Percentiles rank a stretch among this genome's conserved stretches.
Evolutionary conservation across 2,113 vertebrate genomes (phyloP).

Genomic region (Bufo gargarizans): DNA sequence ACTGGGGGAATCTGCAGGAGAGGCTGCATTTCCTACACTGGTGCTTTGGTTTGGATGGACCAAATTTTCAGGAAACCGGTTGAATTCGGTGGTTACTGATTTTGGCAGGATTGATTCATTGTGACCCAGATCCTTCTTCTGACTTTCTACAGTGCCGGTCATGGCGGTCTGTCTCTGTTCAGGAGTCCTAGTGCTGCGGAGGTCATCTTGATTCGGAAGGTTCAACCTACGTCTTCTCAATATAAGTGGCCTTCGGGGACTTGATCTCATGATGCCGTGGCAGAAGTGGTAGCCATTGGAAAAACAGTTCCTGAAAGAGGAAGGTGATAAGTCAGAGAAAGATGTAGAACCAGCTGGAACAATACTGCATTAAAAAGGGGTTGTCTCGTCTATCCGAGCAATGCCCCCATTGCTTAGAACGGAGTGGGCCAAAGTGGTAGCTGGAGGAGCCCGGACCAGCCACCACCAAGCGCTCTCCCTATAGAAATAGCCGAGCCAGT

Average conservation of each 20-base stretch:
- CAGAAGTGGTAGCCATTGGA: slow-evolving; percentile 72
- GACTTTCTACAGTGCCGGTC: background rate
- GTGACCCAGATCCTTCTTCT: background rate
- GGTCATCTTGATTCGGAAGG: slow-evolving; percentile 71
- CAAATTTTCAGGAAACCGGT: background rate
- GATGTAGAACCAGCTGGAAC: no score
- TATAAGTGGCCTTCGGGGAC: slow-evolving; percentile 91
- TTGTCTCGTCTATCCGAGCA: no score
- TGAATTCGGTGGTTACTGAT: background rate
- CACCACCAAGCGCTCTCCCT: no score
- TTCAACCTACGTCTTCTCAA: slow-evolving; percentile 88
- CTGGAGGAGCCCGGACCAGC: no score
- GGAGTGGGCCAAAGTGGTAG: no score
- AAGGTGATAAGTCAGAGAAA: no score
- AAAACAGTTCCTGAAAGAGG: slow-evolving; percentile 64
- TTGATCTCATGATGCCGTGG: slow-evolving; percentile 84
- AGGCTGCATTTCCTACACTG: no score
- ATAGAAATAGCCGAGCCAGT: no score
- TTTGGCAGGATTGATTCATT: background rate
- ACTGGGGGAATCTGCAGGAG: slow-evolving; percentile 59
- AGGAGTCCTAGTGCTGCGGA: slow-evolving; percentile 58
- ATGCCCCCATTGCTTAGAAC: no score
- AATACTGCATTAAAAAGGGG: no score
- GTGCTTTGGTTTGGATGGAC: background rate
- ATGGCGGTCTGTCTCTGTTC: slow-evolving; percentile 40